Percentiles rank a stretch among this genome's conserved stretches.
These are phyloP conservation scores for Ochropleura plecta DNA, from an alignment of 2,888 invertebrate species.

Conservation along the genomic window DNA sequence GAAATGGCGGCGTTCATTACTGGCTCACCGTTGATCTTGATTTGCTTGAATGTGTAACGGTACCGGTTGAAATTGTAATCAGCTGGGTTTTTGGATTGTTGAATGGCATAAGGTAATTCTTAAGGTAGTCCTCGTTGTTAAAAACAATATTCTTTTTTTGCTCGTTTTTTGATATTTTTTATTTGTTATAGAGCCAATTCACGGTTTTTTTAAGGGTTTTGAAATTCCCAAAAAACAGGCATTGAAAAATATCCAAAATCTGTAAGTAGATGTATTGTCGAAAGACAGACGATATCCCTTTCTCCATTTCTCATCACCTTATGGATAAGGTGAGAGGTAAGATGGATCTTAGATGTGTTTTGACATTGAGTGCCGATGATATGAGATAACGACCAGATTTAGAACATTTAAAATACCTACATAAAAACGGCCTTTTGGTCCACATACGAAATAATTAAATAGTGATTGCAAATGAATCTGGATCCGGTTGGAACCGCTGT, in stretches of 20 bases:
- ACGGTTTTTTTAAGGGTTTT: not conserved
- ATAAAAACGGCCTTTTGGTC: not conserved
- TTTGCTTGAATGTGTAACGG: constrained; percentile 36
- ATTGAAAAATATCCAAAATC: too few species aligned
- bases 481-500: too few species aligned
- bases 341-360: not conserved
- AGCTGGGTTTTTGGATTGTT: not conserved
- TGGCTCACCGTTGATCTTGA: constrained; percentile 58
- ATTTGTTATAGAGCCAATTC: not conserved
- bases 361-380: not conserved
- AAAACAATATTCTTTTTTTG: not conserved
- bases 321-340: too few species aligned
- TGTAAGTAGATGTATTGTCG: too few species aligned
- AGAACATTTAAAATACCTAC: too few species aligned
- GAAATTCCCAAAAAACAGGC: too few species aligned
- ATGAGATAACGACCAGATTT: not conserved
- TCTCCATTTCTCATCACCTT: too few species aligned
- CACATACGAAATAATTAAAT: not conserved
- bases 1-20: constrained; percentile 56
- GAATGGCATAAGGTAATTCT: not conserved
- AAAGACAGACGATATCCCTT: too few species aligned
- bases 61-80: not conserved
- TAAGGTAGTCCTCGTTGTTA: not conserved
- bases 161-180: not conserved
- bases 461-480: not conserved